Evolutionary conservation across 2,113 vertebrate genomes (phyloP).

Genomic region (Manacus vitellinus): DNA sequence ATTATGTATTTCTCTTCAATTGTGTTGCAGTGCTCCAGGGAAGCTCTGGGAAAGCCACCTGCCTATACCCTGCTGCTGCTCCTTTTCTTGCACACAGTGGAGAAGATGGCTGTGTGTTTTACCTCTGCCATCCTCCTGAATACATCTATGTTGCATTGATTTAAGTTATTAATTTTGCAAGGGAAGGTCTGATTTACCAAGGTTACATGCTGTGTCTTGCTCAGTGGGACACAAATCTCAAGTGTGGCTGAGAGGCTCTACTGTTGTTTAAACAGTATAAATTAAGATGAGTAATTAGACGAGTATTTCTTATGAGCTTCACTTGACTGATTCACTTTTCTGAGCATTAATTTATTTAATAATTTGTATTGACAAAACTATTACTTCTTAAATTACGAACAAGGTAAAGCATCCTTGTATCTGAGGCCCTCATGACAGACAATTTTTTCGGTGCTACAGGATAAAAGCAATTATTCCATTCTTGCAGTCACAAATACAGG

Average conservation of each 20-base stretch:
- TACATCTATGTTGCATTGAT: background rate
- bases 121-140: background rate
- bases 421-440: background rate
- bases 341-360: background rate
- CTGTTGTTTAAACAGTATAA: background rate
- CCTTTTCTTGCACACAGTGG: background rate
- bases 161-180: background rate
- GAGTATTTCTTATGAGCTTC: background rate
- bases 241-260: background rate
- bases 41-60: background rate
- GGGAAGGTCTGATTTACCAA: background rate
- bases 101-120: background rate
- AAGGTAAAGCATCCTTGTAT: background rate
- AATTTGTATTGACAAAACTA: slow-evolving; percentile 20
- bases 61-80: background rate
- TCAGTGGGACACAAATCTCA: background rate
- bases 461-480: background rate
- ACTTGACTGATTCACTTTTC: background rate
- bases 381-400: background rate
- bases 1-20: background rate
- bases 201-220: background rate
- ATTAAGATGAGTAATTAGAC: background rate
- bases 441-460: background rate
- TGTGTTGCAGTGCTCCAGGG: background rate
- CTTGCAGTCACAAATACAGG: background rate